phyloP scores from a whole-genome alignment of 2,113 vertebrate species.

The Meriones unguiculatus region DNA sequence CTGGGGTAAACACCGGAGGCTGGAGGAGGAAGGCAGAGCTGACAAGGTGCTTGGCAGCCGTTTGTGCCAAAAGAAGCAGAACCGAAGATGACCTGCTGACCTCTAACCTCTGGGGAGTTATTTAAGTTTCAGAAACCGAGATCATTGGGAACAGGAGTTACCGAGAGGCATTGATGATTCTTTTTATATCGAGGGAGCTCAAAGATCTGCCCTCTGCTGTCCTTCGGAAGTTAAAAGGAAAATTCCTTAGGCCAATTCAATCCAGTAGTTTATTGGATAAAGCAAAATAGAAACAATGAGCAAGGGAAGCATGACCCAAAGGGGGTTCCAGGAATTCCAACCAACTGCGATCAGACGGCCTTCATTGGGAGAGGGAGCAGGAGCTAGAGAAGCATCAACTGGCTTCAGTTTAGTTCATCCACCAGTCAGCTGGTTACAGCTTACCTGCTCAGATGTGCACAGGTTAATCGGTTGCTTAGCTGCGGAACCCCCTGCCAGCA shows the following conservation, averaged over 20 bases:
- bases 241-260: neutral
- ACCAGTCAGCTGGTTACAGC: neutral
- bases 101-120: neutral
- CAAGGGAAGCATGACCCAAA: neutral
- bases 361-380: neutral
- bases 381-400: neutral
- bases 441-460: neutral
- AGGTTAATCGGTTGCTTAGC: neutral
- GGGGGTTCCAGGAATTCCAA: neutral
- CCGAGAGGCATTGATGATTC: neutral
- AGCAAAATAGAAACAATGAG: neutral
- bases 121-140: constrained; percentile 16
- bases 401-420: neutral
- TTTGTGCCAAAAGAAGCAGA: neutral
- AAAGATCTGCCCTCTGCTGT: neutral
- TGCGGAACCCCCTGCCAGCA: neutral
- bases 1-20: neutral
- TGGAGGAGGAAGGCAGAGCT: too few species aligned
- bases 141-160: neutral
- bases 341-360: too few species aligned
- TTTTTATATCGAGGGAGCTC: neutral
- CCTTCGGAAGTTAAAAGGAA: neutral
- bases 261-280: neutral
- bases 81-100: neutral
- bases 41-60: neutral